Conservation (phyloP, 2,797 vertebrate species). For the Paedocypris micromegethes region DNA sequence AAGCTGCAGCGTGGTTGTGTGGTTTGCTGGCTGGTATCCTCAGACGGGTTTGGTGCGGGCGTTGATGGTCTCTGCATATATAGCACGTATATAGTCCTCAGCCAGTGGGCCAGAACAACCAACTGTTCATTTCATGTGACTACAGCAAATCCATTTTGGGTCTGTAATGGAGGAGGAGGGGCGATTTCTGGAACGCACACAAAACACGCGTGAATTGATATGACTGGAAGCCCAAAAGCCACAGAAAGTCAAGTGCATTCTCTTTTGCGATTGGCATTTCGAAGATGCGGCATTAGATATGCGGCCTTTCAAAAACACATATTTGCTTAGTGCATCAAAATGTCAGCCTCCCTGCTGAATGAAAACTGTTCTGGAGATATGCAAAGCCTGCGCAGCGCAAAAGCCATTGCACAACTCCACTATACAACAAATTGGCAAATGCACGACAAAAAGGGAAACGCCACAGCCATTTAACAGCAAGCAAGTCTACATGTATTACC, state of each 20-base stretch:
- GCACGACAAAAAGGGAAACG: not conserved
- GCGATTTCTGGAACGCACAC: slow-evolving; percentile 83
- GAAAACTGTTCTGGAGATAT: not conserved
- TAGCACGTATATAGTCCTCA: slow-evolving; percentile 62
- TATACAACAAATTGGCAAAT: not conserved
- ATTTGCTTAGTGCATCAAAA: slow-evolving; percentile 9
- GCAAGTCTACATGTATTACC: slow-evolving; percentile 63
- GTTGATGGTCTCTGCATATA: slow-evolving; percentile 90
- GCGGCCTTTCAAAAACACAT: slow-evolving; percentile 5
- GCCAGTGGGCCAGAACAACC: slow-evolving; percentile 66
- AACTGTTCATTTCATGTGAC: slow-evolving; percentile 67
- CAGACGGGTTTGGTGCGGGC: slow-evolving; percentile 65
- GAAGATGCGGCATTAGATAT: slow-evolving; percentile 34
- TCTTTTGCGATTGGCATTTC: slow-evolving; percentile 32
- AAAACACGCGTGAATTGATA: slow-evolving; percentile 18
- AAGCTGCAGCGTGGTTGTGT: slow-evolving; percentile 65
- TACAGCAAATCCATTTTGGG: slow-evolving; percentile 99
- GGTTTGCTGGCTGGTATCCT: slow-evolving; percentile 64
- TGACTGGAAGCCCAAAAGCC: slow-evolving; percentile 6
- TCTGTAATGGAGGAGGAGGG: slow-evolving; percentile 99
- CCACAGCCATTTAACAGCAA: not conserved
- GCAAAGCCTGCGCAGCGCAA: not conserved
- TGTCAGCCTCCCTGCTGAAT: not conserved
- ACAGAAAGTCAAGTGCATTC: slow-evolving; percentile 9
- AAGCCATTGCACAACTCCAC: not conserved